Percentiles rank a stretch among this genome's conserved stretches.
Evolutionary conservation across 2,888 invertebrate genomes (phyloP).

Genomic region (Pristionchus arcanus): DNA sequence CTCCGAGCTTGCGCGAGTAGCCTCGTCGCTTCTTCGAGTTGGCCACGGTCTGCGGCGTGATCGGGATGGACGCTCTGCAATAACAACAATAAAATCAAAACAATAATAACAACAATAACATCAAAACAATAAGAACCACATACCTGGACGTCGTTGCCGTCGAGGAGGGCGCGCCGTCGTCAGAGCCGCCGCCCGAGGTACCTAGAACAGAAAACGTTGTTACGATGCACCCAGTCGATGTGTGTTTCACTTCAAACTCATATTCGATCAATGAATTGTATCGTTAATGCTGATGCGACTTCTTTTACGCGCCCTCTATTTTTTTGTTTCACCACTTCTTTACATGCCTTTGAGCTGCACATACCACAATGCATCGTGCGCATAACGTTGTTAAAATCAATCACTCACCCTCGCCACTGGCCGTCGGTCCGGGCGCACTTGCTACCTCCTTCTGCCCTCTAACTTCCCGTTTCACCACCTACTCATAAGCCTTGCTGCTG

Average conservation of each 20-base stretch:
- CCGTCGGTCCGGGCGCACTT: not conserved
- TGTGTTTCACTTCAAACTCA: too few relatives aligned
- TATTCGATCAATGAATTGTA: too few relatives aligned
- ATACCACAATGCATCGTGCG: not conserved
- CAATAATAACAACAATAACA: too few relatives aligned
- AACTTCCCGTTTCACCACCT: not conserved
- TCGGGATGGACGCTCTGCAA: conserved; percentile 45
- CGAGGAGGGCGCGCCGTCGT: conserved; percentile 65
- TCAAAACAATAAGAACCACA: not conserved
- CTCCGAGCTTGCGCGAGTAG: conserved; percentile 59
- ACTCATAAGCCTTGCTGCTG: not conserved
- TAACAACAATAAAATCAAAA: too few relatives aligned
- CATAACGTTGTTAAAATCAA: too few relatives aligned
- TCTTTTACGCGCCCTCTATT: not conserved
- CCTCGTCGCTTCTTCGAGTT: conserved; percentile 59
- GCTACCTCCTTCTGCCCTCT: not conserved
- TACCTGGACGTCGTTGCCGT: conserved; percentile 45
- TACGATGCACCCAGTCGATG: not conserved
- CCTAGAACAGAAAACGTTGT: not conserved
- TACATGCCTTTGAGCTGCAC: not conserved
- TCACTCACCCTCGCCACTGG: conserved; percentile 49
- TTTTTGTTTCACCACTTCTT: not conserved
- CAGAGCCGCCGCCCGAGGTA: conserved; percentile 67
- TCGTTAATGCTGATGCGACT: too few relatives aligned
- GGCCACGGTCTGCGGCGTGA: conserved; percentile 66